Conservation (phyloP, 2,113 vertebrate species). For the Setophaga coronata region DNA sequence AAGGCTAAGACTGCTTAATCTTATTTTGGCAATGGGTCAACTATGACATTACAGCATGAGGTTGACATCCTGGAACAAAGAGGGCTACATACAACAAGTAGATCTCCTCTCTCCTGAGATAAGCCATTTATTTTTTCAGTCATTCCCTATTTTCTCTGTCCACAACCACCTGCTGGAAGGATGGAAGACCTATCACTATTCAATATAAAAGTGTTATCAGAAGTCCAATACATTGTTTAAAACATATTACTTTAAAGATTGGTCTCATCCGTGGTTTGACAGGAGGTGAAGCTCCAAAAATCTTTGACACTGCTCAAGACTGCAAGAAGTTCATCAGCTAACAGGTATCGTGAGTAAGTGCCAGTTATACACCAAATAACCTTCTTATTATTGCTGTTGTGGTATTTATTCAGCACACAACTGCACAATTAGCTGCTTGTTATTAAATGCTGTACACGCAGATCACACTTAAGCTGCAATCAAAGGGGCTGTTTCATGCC, state of each 20-base stretch:
- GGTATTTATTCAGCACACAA: background rate
- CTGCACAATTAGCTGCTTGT: background rate
- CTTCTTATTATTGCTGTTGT: background rate
- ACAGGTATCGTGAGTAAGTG: background rate
- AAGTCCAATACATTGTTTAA: background rate
- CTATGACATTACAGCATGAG: background rate
- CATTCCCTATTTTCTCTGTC: background rate
- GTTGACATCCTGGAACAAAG: background rate
- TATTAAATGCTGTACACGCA: background rate
- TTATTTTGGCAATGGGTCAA: background rate
- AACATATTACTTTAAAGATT: background rate
- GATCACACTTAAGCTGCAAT: background rate
- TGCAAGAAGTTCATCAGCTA: background rate
- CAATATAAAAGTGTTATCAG: background rate
- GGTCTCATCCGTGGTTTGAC: accelerated
- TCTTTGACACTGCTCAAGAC: background rate
- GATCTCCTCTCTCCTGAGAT: background rate
- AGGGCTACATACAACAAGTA: background rate
- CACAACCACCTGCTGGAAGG: background rate
- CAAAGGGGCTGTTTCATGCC: background rate
- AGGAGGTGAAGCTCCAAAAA: background rate
- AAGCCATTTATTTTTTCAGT: background rate
- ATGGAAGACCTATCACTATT: background rate
- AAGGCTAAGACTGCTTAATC: background rate
- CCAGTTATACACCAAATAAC: background rate